Evolutionary conservation across 2,888 invertebrate species (phyloP).

Genomic region (Hemaris fuciformis): DNA sequence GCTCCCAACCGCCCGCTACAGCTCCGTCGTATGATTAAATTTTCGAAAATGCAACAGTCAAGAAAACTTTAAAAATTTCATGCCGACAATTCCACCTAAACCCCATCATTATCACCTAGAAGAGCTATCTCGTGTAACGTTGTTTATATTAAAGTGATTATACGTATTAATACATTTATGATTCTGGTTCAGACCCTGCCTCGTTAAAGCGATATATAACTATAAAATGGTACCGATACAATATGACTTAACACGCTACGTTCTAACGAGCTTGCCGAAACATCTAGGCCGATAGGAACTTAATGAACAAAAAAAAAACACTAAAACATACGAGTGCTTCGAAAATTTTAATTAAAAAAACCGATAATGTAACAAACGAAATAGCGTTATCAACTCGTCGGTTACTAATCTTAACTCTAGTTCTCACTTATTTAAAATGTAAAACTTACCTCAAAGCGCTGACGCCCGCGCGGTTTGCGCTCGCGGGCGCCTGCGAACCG

Average conservation of each 20-base stretch:
- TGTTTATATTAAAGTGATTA: slow-evolving; percentile 49
- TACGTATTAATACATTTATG: slow-evolving; percentile 55
- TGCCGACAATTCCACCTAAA: background rate
- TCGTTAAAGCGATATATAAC: slow-evolving; percentile 74
- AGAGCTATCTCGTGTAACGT: slow-evolving; percentile 63
- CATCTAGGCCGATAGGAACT: slow-evolving; percentile 78
- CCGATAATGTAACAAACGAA: background rate
- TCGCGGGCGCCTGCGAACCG: slow-evolving; percentile 36
- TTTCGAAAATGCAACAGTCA: slow-evolving; percentile 2
- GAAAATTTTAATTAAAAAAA: slow-evolving; percentile 25
- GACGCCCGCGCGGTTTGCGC: slow-evolving; percentile 26
- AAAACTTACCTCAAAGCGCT: slow-evolving; percentile 63
- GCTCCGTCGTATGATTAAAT: background rate
- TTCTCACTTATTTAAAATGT: slow-evolving; percentile 68
- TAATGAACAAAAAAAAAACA: slow-evolving; percentile 45
- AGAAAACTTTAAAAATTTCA: slow-evolving; percentile 8
- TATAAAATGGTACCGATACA: slow-evolving; percentile 63
- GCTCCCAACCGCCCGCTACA: background rate
- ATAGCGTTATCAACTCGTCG: slow-evolving; percentile 42
- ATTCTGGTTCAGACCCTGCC: slow-evolving; percentile 78
- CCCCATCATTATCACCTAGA: slow-evolving; percentile 38
- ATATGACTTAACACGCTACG: slow-evolving; percentile 12
- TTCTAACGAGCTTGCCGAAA: slow-evolving; percentile 11
- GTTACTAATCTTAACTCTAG: slow-evolving; percentile 44
- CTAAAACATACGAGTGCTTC: slow-evolving; percentile 49